Evolutionary conservation across 2,888 invertebrate species (phyloP), one percentile per base, ranked within the genome.

Genomic region (Acholoe squamosa): DNA sequence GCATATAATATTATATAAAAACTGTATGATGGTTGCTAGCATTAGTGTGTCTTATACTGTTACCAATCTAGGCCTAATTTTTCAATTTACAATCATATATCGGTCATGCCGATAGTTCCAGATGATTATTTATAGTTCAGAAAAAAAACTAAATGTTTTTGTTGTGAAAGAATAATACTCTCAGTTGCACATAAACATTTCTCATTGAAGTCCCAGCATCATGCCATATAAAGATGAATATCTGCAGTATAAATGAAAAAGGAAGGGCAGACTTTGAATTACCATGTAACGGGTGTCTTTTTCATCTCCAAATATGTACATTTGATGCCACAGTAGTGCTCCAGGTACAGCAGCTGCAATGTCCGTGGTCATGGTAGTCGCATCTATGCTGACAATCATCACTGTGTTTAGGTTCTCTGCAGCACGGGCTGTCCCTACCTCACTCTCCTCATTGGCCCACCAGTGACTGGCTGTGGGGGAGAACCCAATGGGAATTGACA

Each of bases 351-450:
- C 84, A 43, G 43, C 51, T n/a, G 84, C 84, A 34, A 84, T 34
- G 14, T 84, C 84, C 5, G 19, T 16, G 0, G 84, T 84, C 22
- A 43, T 5, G 0, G 43, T 43, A 19, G 43, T 84, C 14, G 84
- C 1, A 43, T 84, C 84, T 25, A 84, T 84, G 25, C 84, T 84
- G 43, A 84, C 84, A 34, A 84, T 84, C 84, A 84, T 84, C 16
- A 84, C 43, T 1, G 84, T 84, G 22, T 25, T 25, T 10, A 84
- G 25, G 1, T 16, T 25, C 43, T 84, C 51, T 0, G 84, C 84
- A 19, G 84, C 84, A 12, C 34, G 33, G 0, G 51, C 84, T 34
- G 84, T 84, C 10, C 33, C 84, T 34, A 34, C 43, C 51, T 84
- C 84, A 3, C 84, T n/a, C 12, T 16, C 43, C 43, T 84, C n/a